Evolutionary conservation across 1,140 invertebrate species (phyloP), one percentile per base, ranked within the genome.

Genomic region (Anoplolepis gracilipes): DNA sequence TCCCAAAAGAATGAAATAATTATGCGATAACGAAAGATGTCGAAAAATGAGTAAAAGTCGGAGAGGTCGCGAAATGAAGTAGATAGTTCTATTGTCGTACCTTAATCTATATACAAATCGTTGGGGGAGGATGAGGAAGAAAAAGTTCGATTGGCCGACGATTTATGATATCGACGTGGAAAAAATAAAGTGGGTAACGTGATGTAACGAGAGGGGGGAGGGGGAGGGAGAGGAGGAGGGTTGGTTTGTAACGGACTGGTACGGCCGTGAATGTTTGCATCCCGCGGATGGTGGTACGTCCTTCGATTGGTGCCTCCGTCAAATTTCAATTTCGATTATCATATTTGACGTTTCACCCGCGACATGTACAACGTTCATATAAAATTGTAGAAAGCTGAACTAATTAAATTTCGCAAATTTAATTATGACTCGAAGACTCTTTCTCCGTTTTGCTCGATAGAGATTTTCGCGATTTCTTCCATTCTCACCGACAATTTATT

Each of bases 81-180:
- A 33, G 28, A 67, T n/a, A 67, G 61, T 49, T 19, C 42, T 55
- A 67, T 70, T 28, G 4, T 64, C 77, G 22, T 79, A 53, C 53
- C 19, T 77, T 39, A 70, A 79, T 70, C 33, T 79, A 55, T 25
- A 55, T 77, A 28, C 19, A 69, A 57, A 39, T 8, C 25, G 8
- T 36, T 8, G 16, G 7, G 30, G 8, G 8, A 19, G 13, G 10
- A 10, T 16, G 28, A 19, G 22, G 22, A 16, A 67, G 33, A 55
- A 53, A 70, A 79, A 55, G 84, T 90, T 87, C 87, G 85, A 92
- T 91, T 87, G 62, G 61, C 22, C 59, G 42, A 59, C 59, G 59
- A 92, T 91, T 91, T 88, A 90, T 79, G 76, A 90, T 90, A 90
- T 89, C 69, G 88, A 78, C 28, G 39, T 28, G 59, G 64, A 42